phyloP scores from a whole-genome alignment of 1,140 invertebrate genomes.

The Drosophila triauraria region DNA sequence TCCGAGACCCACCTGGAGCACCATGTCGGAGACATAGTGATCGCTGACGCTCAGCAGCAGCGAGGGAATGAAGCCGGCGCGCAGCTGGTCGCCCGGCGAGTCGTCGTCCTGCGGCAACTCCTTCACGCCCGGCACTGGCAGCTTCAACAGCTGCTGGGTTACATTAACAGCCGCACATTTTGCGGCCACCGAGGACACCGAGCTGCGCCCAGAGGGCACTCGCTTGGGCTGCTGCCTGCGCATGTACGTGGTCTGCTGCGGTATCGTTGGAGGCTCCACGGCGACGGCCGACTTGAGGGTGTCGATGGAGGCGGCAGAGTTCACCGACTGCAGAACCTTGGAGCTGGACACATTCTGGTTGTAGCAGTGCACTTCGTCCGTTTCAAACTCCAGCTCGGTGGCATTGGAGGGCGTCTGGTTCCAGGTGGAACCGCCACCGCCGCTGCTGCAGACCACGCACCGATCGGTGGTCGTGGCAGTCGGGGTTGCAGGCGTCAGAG shows the following conservation, averaged over 20 bases:
- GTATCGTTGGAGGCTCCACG: slow-evolving; percentile 23
- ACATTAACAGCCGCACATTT: slow-evolving; percentile 79
- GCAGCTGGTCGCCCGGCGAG: slow-evolving; percentile 67
- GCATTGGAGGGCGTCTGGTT: slow-evolving; percentile 88
- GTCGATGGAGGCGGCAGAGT: slow-evolving; percentile 74
- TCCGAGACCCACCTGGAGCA: slow-evolving; percentile 87
- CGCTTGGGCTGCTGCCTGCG: slow-evolving; percentile 65
- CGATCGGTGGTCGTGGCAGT: slow-evolving; percentile 85
- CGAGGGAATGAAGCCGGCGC: slow-evolving; percentile 86
- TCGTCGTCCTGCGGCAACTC: slow-evolving; percentile 81
- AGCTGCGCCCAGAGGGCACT: slow-evolving; percentile 72
- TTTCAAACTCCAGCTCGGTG: slow-evolving; percentile 89
- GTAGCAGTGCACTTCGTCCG: slow-evolving; percentile 85
- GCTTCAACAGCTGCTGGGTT: slow-evolving; percentile 68
- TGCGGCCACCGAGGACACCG: slow-evolving; percentile 78
- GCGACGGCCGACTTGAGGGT: slow-evolving; percentile 68
- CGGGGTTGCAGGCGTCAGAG: slow-evolving; percentile 6
- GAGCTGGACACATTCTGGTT: slow-evolving; percentile 50
- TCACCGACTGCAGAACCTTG: slow-evolving; percentile 52
- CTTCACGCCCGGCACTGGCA: slow-evolving; percentile 77
- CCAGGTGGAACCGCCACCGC: slow-evolving; percentile 64
- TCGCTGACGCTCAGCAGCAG: slow-evolving; percentile 89
- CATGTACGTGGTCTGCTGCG: slow-evolving; percentile 41
- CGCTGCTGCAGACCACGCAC: slow-evolving; percentile 86
- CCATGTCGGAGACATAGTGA: slow-evolving; percentile 91